phyloP scores from a whole-genome alignment of 2,113 vertebrate species.

The Columbina picui region DNA sequence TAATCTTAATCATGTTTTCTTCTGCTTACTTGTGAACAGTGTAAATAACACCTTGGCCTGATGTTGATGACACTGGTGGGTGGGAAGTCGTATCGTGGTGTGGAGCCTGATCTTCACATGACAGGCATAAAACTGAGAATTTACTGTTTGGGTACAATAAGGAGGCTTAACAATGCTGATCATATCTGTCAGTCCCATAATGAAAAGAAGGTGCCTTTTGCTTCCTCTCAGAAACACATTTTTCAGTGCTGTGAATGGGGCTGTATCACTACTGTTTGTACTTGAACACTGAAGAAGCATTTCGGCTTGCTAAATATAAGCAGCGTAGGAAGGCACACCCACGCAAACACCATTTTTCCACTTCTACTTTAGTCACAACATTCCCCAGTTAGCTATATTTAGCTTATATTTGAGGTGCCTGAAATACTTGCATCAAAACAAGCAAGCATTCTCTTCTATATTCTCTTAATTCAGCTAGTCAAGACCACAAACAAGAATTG shows the following conservation, averaged over 20 bases:
- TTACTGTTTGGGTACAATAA: conserved; percentile 25
- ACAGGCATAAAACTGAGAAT: conserved; percentile 35
- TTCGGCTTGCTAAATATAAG: neutral
- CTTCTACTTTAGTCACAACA: neutral
- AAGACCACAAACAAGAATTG: neutral
- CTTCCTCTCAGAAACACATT: neutral
- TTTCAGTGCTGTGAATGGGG: neutral
- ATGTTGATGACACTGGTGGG: neutral
- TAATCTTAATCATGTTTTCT: neutral
- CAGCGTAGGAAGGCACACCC: neutral
- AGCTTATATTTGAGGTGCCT: neutral
- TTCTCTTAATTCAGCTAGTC: neutral
- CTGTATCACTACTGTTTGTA: neutral
- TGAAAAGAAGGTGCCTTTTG: neutral
- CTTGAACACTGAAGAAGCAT: neutral
- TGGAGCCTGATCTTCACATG: conserved; percentile 23
- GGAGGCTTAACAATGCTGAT: neutral
- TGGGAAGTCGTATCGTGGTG: neutral
- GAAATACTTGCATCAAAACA: neutral
- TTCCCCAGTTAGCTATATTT: neutral
- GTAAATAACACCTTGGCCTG: neutral
- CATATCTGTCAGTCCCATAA: neutral
- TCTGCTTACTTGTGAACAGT: neutral
- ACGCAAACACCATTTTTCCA: neutral
- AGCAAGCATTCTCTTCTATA: neutral